These are phyloP conservation scores for Rhinella marina DNA, from an alignment of 2,797 vertebrate species.

Conservation along the genomic window DNA sequence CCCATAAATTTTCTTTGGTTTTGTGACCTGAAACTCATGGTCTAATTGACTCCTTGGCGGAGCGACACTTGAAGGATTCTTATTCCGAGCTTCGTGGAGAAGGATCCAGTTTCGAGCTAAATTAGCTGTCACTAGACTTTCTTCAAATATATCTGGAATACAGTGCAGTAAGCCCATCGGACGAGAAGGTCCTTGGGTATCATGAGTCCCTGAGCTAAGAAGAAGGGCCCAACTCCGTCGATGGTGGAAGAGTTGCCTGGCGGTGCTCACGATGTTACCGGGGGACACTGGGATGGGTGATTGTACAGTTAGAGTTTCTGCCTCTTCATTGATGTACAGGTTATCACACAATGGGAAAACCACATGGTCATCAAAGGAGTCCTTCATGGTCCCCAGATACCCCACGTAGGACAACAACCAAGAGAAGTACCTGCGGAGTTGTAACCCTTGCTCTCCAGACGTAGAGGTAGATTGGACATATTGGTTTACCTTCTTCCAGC, in stretches of 20 bases:
- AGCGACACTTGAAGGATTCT: not conserved
- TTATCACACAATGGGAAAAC: conserved; percentile 68
- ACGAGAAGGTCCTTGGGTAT: not conserved
- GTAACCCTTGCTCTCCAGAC: fast-evolving
- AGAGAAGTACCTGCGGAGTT: conserved; percentile 27
- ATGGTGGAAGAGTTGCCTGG: conserved; percentile 64
- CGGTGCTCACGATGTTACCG: conserved; percentile 60
- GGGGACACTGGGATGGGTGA: not conserved
- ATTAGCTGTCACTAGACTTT: conserved; percentile 63
- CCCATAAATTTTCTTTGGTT: not conserved
- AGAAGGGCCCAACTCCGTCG: conserved; percentile 67
- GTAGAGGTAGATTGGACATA: not conserved
- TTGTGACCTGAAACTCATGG: not conserved
- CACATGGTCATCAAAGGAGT: conserved; percentile 63
- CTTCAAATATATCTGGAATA: conserved; percentile 68
- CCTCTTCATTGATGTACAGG: conserved; percentile 64
- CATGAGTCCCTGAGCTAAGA: conserved; percentile 58
- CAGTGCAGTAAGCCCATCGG: conserved; percentile 63
- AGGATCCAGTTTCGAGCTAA: conserved; percentile 62
- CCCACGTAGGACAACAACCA: conserved; percentile 67
- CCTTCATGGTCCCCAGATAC: conserved; percentile 63
- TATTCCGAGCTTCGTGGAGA: conserved; percentile 60
- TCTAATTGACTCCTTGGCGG: not conserved
- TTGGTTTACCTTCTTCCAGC: conserved; percentile 61
- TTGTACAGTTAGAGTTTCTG: fast-evolving